Conservation (phyloP, 2,113 vertebrate genomes). For the Triplophysa rosa region DNA sequence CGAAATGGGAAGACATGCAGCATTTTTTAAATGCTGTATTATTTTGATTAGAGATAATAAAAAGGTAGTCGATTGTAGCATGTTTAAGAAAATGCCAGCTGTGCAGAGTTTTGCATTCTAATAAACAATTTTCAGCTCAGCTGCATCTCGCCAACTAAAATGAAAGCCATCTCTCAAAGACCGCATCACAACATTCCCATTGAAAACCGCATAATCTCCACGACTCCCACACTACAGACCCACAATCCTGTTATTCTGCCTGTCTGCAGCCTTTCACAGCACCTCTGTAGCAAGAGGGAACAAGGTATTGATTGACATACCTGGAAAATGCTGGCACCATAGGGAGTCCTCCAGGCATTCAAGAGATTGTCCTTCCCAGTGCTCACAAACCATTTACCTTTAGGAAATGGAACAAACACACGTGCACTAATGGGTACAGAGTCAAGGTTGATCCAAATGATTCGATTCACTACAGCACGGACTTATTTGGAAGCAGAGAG, state of each 20-base stretch:
- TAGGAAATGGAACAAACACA: constrained; percentile 50
- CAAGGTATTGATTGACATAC: constrained; percentile 64
- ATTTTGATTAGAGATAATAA: too few species aligned
- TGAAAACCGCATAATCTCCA: constrained; percentile 12
- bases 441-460: constrained; percentile 23
- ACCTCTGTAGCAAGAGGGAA: constrained; percentile 2
- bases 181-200: not conserved
- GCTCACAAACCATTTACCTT: constrained; percentile 98
- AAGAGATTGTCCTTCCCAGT: constrained; percentile 97
- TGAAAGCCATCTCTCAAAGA: not conserved
- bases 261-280: not conserved
- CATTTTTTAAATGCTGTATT: too few species aligned
- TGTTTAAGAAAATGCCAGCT: too few species aligned
- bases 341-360: constrained; percentile 96
- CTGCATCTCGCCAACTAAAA: not conserved
- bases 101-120: not conserved
- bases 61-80: too few species aligned
- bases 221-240: not conserved
- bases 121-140: not conserved
- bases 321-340: constrained; percentile 98
- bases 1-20: too few species aligned
- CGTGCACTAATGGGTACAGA: constrained; percentile 30
- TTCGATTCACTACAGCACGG: not conserved
- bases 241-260: not conserved
- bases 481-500: constrained; percentile 3